Conservation (phyloP, 2,888 invertebrate genomes). For the Parnassius mnemosyne region DNA sequence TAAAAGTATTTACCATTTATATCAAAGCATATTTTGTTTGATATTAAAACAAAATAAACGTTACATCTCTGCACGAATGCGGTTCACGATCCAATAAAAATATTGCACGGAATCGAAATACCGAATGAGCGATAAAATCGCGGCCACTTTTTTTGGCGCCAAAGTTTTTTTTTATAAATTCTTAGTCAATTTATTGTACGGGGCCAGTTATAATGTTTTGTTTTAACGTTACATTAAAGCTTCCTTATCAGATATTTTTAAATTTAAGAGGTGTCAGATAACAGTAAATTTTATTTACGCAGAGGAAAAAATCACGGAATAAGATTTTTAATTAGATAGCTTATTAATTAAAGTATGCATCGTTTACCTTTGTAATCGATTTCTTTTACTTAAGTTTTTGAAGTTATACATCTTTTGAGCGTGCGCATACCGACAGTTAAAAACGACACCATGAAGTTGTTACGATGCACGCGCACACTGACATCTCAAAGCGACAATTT, state of each 20-base stretch:
- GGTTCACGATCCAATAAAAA: slow-evolving; percentile 27
- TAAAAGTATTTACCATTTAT: slow-evolving; percentile 16
- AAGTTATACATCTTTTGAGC: no score
- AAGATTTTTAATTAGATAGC: slow-evolving; percentile 16
- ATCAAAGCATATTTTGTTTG: slow-evolving; percentile 5
- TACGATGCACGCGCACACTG: no score
- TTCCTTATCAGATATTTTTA: slow-evolving; percentile 16
- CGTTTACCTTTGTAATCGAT: slow-evolving; percentile 3
- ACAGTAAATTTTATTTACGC: slow-evolving; percentile 8
- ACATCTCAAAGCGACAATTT: no score
- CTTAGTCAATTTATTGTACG: slow-evolving; percentile 11
- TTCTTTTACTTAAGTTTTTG: no score
- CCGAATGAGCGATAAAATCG: slow-evolving; percentile 28
- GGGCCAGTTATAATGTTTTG: slow-evolving; percentile 21
- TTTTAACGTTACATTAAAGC: slow-evolving; percentile 21
- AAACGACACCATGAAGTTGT: no score
- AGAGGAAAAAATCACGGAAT: slow-evolving; percentile 4
- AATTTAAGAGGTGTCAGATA: slow-evolving; percentile 20
- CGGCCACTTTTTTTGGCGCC: slow-evolving; percentile 23
- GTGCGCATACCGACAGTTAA: no score
- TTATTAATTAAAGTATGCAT: slow-evolving; percentile 3
- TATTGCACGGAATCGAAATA: slow-evolving; percentile 27
- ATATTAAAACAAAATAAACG: slow-evolving; percentile 28
- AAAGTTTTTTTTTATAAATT: slow-evolving; percentile 18
- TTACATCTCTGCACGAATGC: slow-evolving; percentile 28